Percentiles rank a stretch among this genome's conserved stretches.
Conservation (phyloP, 2,113 vertebrate species). For the Rhabdornis inornatus region DNA sequence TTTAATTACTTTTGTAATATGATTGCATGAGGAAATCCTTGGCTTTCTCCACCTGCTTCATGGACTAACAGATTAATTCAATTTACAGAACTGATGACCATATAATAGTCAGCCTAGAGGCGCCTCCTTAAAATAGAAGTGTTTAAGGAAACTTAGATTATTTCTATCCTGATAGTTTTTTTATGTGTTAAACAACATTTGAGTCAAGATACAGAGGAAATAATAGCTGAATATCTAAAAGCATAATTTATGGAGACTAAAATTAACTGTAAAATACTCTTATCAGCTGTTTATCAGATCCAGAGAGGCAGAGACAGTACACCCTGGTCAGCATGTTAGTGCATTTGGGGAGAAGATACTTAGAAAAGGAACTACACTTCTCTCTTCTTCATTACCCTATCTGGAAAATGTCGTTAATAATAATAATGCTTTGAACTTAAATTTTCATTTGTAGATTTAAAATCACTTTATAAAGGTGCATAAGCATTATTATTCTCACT, state of each 20-base stretch:
- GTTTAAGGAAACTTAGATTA: neutral
- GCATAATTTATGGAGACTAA: neutral
- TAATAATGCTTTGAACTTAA: slow-evolving; percentile 24
- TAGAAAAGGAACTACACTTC: neutral
- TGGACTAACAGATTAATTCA: neutral
- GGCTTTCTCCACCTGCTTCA: neutral
- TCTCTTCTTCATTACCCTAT: neutral
- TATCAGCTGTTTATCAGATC: neutral
- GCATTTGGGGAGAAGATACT: neutral
- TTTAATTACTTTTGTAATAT: neutral
- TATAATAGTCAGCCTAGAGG: neutral
- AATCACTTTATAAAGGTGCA: slow-evolving; percentile 50
- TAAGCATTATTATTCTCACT: slow-evolving; percentile 48
- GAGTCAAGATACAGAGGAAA: neutral
- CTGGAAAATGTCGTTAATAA: slow-evolving; percentile 19
- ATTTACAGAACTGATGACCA: neutral
- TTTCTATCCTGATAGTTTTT: neutral
- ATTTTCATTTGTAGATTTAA: slow-evolving; percentile 39
- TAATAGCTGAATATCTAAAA: neutral
- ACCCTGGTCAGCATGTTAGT: neutral
- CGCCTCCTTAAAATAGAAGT: neutral
- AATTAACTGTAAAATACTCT: neutral
- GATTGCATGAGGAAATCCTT: neutral
- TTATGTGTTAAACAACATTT: neutral
- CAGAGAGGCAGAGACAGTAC: neutral